These are phyloP conservation scores for Venustoraphidia nigricollis DNA, from an alignment of 2,888 invertebrate species.

Conservation along the genomic window DNA sequence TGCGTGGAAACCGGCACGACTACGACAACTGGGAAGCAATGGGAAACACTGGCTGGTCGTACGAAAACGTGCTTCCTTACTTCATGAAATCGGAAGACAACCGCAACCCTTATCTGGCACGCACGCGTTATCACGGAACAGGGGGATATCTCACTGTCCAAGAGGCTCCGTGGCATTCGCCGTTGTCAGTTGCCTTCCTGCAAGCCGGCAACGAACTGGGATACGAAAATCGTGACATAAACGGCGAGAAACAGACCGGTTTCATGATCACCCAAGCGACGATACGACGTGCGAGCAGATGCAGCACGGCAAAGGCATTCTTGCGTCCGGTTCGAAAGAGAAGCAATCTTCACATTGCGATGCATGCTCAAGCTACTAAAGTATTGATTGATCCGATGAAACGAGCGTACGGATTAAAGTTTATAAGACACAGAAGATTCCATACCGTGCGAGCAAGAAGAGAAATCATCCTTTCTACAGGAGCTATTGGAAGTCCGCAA, in stretches of 20 bases:
- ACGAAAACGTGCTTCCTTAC: conserved; percentile 64
- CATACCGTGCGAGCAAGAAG: conserved; percentile 54
- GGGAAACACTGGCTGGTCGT: conserved; percentile 80
- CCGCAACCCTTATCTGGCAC: conserved; percentile 63
- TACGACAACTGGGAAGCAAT: conserved; percentile 75
- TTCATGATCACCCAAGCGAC: conserved; percentile 80
- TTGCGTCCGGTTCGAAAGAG: conserved; percentile 65
- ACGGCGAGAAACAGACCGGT: conserved; percentile 69
- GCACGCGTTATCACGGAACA: conserved; percentile 57
- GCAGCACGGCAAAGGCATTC: conserved; percentile 80
- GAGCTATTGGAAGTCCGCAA: conserved; percentile 79
- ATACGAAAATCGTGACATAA: conserved; percentile 64
- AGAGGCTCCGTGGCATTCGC: conserved; percentile 71
- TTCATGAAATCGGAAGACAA: conserved; percentile 81
- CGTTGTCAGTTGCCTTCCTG: conserved; percentile 65
- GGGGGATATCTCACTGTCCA: conserved; percentile 75
- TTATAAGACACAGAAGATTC: conserved; percentile 45
- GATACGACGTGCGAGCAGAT: conserved; percentile 66
- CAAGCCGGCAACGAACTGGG: conserved; percentile 72
- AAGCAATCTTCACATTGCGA: conserved; percentile 62
- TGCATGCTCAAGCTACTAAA: conserved; percentile 58
- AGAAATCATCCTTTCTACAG: conserved; percentile 75
- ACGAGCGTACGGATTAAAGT: conserved; percentile 63
- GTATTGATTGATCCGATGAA: conserved; percentile 52
- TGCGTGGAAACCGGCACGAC: conserved; percentile 72